Evolutionary conservation across 2,888 invertebrate species (phyloP).

Genomic region (Yponomeuta plumbellus): DNA sequence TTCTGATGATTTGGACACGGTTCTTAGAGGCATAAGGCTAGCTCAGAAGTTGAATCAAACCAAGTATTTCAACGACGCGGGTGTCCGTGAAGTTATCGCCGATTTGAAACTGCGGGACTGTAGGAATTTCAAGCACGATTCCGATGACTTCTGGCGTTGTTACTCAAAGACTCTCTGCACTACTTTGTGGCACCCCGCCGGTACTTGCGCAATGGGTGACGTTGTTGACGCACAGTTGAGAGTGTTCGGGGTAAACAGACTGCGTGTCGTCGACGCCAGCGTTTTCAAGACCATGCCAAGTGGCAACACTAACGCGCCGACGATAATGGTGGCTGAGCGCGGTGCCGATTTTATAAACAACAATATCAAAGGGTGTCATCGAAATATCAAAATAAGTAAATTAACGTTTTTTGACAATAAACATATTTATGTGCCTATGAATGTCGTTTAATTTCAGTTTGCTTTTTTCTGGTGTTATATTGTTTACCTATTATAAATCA

Average conservation of each 20-base stretch:
- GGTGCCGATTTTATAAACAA: constrained; percentile 16
- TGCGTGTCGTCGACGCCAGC: constrained; percentile 17
- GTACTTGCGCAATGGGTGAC: constrained; percentile 18
- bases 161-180: neutral
- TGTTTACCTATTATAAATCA: too few relatives aligned
- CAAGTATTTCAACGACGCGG: neutral
- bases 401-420: too few relatives aligned
- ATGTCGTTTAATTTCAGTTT: too few relatives aligned
- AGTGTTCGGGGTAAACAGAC: constrained; percentile 15
- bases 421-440: too few relatives aligned
- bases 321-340: constrained; percentile 18
- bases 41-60: constrained; percentile 14
- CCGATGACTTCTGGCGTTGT: too few relatives aligned
- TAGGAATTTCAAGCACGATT: too few relatives aligned
- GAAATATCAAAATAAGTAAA: too few relatives aligned
- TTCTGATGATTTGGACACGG: constrained; percentile 1
- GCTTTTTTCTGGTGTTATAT: too few relatives aligned
- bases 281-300: constrained; percentile 10
- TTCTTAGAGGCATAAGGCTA: neutral
- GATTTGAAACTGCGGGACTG: too few relatives aligned
- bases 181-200: constrained; percentile 8
- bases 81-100: neutral
- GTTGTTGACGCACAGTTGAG: constrained; percentile 17
- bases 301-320: neutral
- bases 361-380: too few relatives aligned